Base-by-base conservation (phyloP, 2,888 invertebrate species). In the Athrips mouffetella region DNA sequence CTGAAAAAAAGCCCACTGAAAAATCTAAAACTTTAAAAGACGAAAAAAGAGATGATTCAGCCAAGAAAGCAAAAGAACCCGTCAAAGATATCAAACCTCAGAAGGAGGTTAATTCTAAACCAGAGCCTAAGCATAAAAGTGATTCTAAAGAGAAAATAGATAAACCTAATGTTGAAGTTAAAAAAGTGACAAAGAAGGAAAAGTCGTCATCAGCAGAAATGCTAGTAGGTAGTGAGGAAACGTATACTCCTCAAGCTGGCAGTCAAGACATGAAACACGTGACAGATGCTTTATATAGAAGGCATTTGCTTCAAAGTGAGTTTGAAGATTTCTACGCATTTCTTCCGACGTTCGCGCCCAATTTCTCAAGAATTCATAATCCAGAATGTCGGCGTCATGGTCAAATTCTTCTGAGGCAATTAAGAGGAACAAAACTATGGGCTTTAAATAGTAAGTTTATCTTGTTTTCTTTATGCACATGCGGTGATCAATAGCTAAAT, bases 391-490 rank as follows among this genome's bases (percentile, higher is more conserved):
- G 91, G 58, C 91, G 91, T 67, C 93, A 93, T 58, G 91, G 93
- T 49, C 91, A 91, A 73, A 91, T 93, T 63, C 90, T 93, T 59
- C 80, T 92, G 58, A 86, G 92, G 54, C 93, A 93, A 75, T 75
- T 93, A 64, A 90, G 92, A 23, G 92, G 92, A 47, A 89, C 91
- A 53, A 92, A 92, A 76, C 67, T 93, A 58, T 93, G 93, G 93
- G 92, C 93, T 49, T 75, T 93, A 59, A 92, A 92, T 78, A 93
- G 93, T 93, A 85, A 90, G 91, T 89, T 11, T 30, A 30, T 30
- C 16, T 35, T 45, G 21, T 27, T n/a, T n/a, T n/a, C n/a, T n/a
- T n/a, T n/a, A n/a, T n/a, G n/a, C n/a, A n/a, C n/a, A n/a, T n/a
- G n/a, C n/a, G n/a, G n/a, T n/a, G n/a, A n/a, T n/a, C n/a, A n/a